phyloP scores from a whole-genome alignment of 2,888 invertebrate species.

The Megaustenia siamemsis region DNA sequence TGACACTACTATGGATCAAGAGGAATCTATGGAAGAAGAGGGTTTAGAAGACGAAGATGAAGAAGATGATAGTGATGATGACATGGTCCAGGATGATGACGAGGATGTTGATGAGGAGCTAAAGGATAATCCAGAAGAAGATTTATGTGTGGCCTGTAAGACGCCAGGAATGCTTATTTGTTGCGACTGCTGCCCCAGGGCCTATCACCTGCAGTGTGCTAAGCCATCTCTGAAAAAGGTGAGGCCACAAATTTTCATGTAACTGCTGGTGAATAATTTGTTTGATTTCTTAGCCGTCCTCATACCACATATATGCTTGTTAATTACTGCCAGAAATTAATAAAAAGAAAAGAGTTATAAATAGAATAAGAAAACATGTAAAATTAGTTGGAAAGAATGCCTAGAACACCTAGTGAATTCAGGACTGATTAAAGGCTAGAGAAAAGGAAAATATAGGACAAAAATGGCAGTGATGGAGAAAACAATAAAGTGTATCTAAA shows the following conservation, averaged over 20 bases:
- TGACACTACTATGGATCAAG: conserved; percentile 61
- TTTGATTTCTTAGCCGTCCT: too few relatives aligned
- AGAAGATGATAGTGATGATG: conserved; percentile 35
- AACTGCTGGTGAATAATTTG: too few relatives aligned
- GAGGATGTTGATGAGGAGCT: conserved; percentile 61
- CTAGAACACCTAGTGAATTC: too few relatives aligned
- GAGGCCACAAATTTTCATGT: not conserved
- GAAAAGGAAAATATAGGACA: too few relatives aligned
- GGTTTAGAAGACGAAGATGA: conserved; percentile 46
- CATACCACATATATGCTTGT: too few relatives aligned
- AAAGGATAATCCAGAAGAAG: conserved; percentile 59
- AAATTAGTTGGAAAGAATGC: too few relatives aligned
- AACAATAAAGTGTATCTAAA: too few relatives aligned
- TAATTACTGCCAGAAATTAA: too few relatives aligned
- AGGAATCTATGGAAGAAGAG: conserved; percentile 61
- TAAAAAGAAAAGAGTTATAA: too few relatives aligned
- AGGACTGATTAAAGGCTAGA: too few relatives aligned
- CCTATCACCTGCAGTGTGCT: conserved; percentile 72
- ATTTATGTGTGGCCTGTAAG: conserved; percentile 69
- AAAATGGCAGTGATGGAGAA: too few relatives aligned
- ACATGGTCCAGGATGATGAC: conserved; percentile 44
- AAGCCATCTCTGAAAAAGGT: conserved; percentile 71
- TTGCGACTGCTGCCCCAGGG: conserved; percentile 73
- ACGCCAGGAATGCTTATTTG: conserved; percentile 69
- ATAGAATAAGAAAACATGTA: too few relatives aligned